Evolutionary conservation across 2,797 vertebrate species (phyloP), one percentile per base, ranked within the genome.

Genomic region (Synanceia verrucosa): DNA sequence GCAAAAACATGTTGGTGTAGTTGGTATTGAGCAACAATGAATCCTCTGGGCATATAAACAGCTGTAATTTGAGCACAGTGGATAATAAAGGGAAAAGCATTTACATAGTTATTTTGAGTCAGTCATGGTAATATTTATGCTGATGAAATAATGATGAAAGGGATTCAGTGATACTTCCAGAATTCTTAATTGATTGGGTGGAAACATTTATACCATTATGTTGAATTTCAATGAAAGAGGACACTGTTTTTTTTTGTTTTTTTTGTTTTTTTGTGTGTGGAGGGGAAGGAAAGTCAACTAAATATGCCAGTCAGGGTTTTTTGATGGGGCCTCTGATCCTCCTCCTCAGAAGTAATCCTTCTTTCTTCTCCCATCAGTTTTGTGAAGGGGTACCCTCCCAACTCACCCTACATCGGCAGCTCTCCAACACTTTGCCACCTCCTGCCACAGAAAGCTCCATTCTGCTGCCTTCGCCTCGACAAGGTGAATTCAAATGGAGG

Each of bases 381-480:
- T 0, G 95, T 99, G 85, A 99, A 98, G 87, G 98, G 98, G 34
- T 99, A 99, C 73, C 98, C 98, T 9, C 98, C 98, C 0, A 99
- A 98, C 89, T 98, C 98, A 0, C 97, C 97, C 10, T 99, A 99
- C 92, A 99, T 99, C 0, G 97, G 97, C 79, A 99, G 97, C 87
- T 98, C 98, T 14, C 98, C 98, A 0, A 99, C 98, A 0, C 90
- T 99, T 65, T 99, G 97, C 88, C 98, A 99, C 83, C 97, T 99
- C 0, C 86, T 98, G 23, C 97, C 96, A 0, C 94, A 96, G 70
- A 99, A 97, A 82, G 97, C 97, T 19, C 94, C 96, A 0, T 98
- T 99, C 93, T 99, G 97, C 91, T 99, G 98, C 90, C 92, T 99
- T 51, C 92, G 97, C 37, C 93, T 99, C 41, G 97, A 99, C 91